These are phyloP conservation scores for Collichthys lucidus DNA, from an alignment of 2,113 vertebrate genomes.

Conservation along the genomic window DNA sequence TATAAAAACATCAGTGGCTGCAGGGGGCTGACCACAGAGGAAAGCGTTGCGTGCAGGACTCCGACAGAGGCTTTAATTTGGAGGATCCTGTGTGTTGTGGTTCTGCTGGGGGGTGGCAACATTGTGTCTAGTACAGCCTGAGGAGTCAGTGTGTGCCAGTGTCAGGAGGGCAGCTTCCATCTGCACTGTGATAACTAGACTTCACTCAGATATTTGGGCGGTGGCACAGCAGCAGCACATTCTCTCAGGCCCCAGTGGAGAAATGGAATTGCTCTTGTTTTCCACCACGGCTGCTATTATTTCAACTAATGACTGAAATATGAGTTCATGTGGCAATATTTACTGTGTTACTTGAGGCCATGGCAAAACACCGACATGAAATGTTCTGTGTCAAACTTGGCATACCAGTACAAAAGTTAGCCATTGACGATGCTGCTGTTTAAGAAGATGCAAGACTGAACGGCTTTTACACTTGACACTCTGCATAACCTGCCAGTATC, in stretches of 20 bases:
- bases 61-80: background rate
- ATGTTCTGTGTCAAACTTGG: constrained; percentile 28
- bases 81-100: background rate
- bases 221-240: constrained; percentile 48
- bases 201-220: constrained; percentile 51
- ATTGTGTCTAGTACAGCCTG: background rate
- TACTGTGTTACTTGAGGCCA: constrained; percentile 55
- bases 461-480: background rate
- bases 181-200: constrained; percentile 62
- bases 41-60: constrained; percentile 56
- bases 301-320: constrained; percentile 65
- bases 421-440: background rate
- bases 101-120: constrained; percentile 2
- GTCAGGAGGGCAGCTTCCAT: constrained; percentile 73
- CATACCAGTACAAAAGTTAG: constrained; percentile 31
- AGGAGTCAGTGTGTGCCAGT: constrained; percentile 5
- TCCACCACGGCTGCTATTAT: constrained; percentile 61
- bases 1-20: constrained; percentile 54
- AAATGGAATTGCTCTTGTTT: constrained; percentile 71
- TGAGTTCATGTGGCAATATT: constrained; percentile 55
- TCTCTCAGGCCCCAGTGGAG: constrained; percentile 57
- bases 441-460: background rate
- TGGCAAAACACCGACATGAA: constrained; percentile 30
- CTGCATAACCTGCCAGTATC: background rate
- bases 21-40: constrained; percentile 53